Evolutionary conservation across 1,140 invertebrate genomes (phyloP), one percentile per base, ranked within the genome.

Genomic region (Aricia agestis): DNA sequence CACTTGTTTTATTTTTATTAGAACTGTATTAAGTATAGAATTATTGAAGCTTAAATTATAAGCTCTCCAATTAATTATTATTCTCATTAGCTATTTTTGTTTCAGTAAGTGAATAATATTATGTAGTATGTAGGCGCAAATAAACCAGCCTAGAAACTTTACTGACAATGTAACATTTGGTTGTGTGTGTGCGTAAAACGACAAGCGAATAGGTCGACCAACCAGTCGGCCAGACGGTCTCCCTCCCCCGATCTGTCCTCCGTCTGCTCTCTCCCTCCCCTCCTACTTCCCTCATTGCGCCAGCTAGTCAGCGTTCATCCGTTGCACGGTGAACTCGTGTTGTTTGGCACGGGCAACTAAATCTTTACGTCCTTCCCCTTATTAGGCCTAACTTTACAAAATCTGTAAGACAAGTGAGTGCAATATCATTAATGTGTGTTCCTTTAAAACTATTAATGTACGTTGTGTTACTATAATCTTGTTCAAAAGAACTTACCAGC

Each of bases 171-270:
- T 80, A 79, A 77, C 77, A 63, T 63, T 63, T 63, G 19, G 32
- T 42, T 67, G 66, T 82, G 84, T 86, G 84, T 85, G 85, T 72
- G 81, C 82, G 59, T 52, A 15, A 18, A 63, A 63, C 59, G 79
- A 78, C 82, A 81, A 85, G 85, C 85, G 82, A 89, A 86, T 89
- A 85, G 84, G 89, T 91, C 89, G 89, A 83, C 87, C 87, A 89
- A 90, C 88, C 86, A 90, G 87, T 88, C 86, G 83, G 81, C 83
- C 86, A 89, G 87, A 86, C 87, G 82, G 80, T 85, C 87, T 85
- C 86, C 88, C 87, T 86, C 86, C 85, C 86, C 83, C 84, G 78
- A 78, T 78, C 77, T 82, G 80, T 85, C 87, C 86, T 84, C 84
- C 83, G 82, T 86, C 86, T 84, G 81, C 76, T 76, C 80, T 63